These are phyloP conservation scores for Aphidoletes aphidimyza DNA, from an alignment of 2,888 invertebrate species.

Conservation along the genomic window DNA sequence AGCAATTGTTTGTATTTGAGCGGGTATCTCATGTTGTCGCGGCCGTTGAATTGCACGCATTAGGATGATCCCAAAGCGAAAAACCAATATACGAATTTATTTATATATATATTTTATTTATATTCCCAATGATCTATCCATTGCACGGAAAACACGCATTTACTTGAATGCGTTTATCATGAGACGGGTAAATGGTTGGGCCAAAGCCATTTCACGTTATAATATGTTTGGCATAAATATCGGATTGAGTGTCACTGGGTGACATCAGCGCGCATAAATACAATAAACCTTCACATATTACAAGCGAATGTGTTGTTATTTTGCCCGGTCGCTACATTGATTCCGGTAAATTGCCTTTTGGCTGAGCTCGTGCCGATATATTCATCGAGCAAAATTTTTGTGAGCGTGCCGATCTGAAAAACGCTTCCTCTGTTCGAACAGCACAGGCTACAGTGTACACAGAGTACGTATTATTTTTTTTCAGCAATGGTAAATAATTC, in stretches of 20 bases:
- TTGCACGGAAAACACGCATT: neutral
- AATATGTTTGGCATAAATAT: slow-evolving; percentile 20
- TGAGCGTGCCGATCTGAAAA: neutral
- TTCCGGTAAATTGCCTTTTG: neutral
- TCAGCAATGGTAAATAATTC: slow-evolving; percentile 22
- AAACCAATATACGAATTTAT: neutral
- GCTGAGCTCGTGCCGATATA: too few species aligned
- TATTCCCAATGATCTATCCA: slow-evolving; percentile 29
- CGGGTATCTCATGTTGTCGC: neutral
- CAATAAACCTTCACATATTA: slow-evolving; percentile 35
- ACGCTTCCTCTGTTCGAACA: neutral
- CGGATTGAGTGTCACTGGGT: slow-evolving; percentile 33
- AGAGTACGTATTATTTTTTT: neutral
- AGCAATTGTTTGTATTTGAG: neutral
- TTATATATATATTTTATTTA: slow-evolving; percentile 16
- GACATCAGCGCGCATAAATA: slow-evolving; percentile 23
- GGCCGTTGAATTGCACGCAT: neutral
- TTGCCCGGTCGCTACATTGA: neutral
- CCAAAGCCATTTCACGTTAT: neutral
- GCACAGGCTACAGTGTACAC: too few species aligned
- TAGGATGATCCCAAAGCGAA: neutral
- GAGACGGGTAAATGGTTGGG: neutral
- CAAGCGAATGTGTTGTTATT: neutral
- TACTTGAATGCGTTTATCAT: neutral
- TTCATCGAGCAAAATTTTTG: neutral